Percentiles rank a stretch among this genome's conserved stretches.
Evolutionary conservation across 2,797 vertebrate genomes (phyloP).

Genomic region (Eulemur coronatus): DNA sequence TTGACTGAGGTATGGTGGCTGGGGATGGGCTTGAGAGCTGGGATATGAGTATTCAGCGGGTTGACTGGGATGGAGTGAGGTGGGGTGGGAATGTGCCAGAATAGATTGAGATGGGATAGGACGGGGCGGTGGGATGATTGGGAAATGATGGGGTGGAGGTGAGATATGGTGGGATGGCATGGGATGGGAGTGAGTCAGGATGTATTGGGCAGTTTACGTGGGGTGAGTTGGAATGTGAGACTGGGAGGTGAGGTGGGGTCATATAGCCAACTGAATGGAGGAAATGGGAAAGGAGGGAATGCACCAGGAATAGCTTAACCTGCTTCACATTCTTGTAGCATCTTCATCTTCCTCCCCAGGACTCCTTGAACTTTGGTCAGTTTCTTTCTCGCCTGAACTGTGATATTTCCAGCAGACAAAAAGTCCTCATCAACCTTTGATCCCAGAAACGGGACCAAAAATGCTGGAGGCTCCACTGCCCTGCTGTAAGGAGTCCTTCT

Average conservation of each 20-base stretch:
- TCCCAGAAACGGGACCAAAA: neutral
- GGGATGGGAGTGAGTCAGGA: neutral
- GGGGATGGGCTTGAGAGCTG: neutral
- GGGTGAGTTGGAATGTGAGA: neutral
- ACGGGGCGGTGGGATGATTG: no score
- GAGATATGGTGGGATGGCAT: neutral
- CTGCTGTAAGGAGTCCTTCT: neutral
- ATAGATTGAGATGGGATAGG: neutral
- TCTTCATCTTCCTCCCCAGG: neutral
- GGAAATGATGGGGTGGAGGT: neutral
- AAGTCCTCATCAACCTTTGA: neutral
- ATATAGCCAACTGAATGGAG: neutral
- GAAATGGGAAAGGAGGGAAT: neutral
- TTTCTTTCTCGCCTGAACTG: neutral
- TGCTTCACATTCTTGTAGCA: neutral
- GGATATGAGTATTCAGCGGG: neutral
- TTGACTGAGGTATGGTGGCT: neutral
- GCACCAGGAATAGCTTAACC: neutral
- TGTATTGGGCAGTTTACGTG: neutral
- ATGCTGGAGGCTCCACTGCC: neutral
- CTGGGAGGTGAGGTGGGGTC: neutral
- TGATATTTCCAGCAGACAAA: neutral
- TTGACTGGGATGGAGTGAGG: neutral
- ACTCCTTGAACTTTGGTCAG: neutral
- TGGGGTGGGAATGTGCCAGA: neutral